Base-by-base conservation (phyloP, 1,140 invertebrate species). In the Bathynomus jamesi region DNA sequence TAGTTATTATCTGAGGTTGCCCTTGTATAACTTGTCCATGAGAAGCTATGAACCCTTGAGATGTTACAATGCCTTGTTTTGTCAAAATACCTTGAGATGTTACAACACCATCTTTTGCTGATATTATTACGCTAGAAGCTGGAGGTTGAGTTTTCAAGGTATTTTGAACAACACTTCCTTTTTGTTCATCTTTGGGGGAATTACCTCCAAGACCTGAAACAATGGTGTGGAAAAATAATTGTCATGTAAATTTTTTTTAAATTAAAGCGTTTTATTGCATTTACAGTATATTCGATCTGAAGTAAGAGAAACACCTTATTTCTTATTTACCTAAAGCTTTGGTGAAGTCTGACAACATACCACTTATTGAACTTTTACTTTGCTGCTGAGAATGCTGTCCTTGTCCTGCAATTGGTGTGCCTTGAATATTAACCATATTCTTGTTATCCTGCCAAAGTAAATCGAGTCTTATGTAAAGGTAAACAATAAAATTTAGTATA, bases 271-370 rank as follows among this genome's bases (percentile, higher is more conserved):
- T n/a, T n/a, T n/a, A n/a, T n/a, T n/a, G n/a, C n/a, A n/a, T n/a
- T n/a, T n/a, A n/a, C n/a, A n/a, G n/a, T n/a, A n/a, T n/a, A n/a
- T n/a, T n/a, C n/a, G n/a, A n/a, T n/a, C n/a, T n/a, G n/a, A n/a
- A n/a, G n/a, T n/a, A 40, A 40, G 32, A 40, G 32, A 40, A 40
- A n/a, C 7, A 8, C 4, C 8, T 65, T 28, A 30, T 13, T n/a
- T 27, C n/a, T 21, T 3, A 67, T 76, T 78, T 78, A 83, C 83
- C 83, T 75, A 84, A 76, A 31, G 83, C 83, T 75, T 82, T 76
- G 70, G 83, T 85, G 72, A 86, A 86, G 76, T 86, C 85, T 24
- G 84, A 84, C 28, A 86, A 72, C 81, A 86, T 85, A 31, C 83
- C 84, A 76, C 82, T 84, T 21, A 86, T 83, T 17, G 82, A 72